These are phyloP conservation scores for Camponotus pennsylvanicus DNA, from an alignment of 1,140 invertebrate species.

Conservation along the genomic window DNA sequence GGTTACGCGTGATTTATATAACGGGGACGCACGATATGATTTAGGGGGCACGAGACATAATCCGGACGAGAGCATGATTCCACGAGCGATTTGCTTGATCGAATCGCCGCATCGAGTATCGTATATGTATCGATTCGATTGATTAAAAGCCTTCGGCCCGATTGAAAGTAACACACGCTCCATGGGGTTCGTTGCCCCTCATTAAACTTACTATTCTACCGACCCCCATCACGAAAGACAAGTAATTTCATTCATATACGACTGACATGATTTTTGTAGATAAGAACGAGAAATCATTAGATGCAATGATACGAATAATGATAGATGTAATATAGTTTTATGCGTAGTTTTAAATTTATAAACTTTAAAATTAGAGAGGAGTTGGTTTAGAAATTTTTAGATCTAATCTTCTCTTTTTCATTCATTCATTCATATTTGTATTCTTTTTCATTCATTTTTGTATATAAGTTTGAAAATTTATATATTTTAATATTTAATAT, in stretches of 20 bases:
- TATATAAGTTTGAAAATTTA: too few species aligned
- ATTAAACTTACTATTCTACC: slow-evolving; percentile 62
- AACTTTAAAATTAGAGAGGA: background rate
- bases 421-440: background rate
- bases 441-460: too few species aligned
- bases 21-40: slow-evolving; percentile 61
- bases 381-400: background rate
- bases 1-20: slow-evolving; percentile 59
- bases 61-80: slow-evolving; percentile 71
- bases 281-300: background rate
- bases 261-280: slow-evolving; percentile 30
- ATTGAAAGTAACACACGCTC: slow-evolving; percentile 76
- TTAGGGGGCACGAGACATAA: slow-evolving; percentile 52
- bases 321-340: background rate
- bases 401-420: background rate
- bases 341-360: background rate
- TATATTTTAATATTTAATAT: background rate
- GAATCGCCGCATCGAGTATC: slow-evolving; percentile 76
- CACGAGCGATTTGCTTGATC: slow-evolving; percentile 81
- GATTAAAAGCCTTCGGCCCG: slow-evolving; percentile 77
- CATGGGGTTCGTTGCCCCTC: slow-evolving; percentile 57
- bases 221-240: slow-evolving; percentile 30
- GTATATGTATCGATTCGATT: slow-evolving; percentile 78
- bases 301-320: slow-evolving; percentile 20
- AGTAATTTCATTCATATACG: slow-evolving; percentile 65